Evolutionary conservation across 2,113 vertebrate genomes (phyloP).

Genomic region (Xiphophorus couchianus): DNA sequence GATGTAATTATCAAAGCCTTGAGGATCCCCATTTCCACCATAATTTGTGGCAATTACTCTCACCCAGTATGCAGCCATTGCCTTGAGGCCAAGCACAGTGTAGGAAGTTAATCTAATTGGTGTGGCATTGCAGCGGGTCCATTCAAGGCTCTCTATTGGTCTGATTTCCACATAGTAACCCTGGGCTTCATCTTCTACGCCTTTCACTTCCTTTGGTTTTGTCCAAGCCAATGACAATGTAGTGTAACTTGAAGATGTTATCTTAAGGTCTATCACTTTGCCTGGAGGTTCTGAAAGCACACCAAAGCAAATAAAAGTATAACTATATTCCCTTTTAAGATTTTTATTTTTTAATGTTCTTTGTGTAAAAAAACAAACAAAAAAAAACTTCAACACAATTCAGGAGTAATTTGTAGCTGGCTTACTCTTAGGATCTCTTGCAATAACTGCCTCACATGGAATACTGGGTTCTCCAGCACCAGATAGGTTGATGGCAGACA

Average conservation of each 20-base stretch:
- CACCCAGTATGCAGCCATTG: constrained; percentile 81
- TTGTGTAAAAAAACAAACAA: neutral
- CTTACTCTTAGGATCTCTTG: constrained; percentile 86
- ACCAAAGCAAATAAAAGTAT: neutral
- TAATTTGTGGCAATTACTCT: constrained; percentile 84
- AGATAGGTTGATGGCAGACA: constrained; percentile 86
- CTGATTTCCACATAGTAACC: constrained; percentile 89
- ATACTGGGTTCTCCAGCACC: constrained; percentile 85
- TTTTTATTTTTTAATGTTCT: neutral
- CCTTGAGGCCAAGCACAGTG: constrained; percentile 82
- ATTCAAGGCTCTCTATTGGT: constrained; percentile 75
- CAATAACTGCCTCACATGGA: constrained; percentile 79
- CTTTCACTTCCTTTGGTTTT: constrained; percentile 77
- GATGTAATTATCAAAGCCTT: constrained; percentile 75
- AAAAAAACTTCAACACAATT: neutral
- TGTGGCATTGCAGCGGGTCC: constrained; percentile 82
- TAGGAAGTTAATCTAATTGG: constrained; percentile 78
- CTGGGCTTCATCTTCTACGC: constrained; percentile 74
- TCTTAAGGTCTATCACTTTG: constrained; percentile 83
- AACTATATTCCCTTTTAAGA: neutral
- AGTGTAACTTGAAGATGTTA: constrained; percentile 81
- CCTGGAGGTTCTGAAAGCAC: constrained; percentile 83
- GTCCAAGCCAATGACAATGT: constrained; percentile 86
- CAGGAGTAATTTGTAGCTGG: neutral
- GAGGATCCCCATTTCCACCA: constrained; percentile 81